These are phyloP conservation scores for Centruroides sculpturatus DNA, from an alignment of 1,140 invertebrate species.

Conservation along the genomic window DNA sequence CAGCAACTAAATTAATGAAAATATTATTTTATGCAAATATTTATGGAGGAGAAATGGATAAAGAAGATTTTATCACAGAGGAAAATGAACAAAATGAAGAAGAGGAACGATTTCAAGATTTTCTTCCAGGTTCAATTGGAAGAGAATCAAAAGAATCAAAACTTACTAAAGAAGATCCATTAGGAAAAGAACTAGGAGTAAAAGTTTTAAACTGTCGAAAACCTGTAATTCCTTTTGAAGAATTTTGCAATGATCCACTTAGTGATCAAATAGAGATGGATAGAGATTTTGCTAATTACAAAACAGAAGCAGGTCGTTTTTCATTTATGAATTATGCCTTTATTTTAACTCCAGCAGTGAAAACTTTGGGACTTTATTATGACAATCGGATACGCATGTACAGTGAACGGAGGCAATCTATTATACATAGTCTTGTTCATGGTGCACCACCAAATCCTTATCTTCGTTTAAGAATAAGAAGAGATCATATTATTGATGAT, in stretches of 20 bases:
- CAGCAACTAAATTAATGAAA: constrained; percentile 39
- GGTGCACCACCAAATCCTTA: constrained; percentile 70
- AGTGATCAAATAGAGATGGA: constrained; percentile 87
- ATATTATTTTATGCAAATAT: constrained; percentile 82
- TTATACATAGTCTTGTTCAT: constrained; percentile 56
- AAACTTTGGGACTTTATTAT: constrained; percentile 77
- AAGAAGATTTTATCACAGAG: constrained; percentile 32
- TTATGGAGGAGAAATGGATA: constrained; percentile 61
- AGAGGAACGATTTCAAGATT: constrained; percentile 24
- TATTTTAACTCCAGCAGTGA: constrained; percentile 80
- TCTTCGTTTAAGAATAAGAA: constrained; percentile 57
- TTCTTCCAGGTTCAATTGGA: constrained; percentile 25
- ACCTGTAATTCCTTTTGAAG: constrained; percentile 65
- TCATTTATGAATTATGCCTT: constrained; percentile 85
- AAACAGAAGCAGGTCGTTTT: constrained; percentile 48
- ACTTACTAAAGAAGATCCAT: constrained; percentile 27
- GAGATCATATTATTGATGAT: constrained; percentile 80
- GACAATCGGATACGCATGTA: constrained; percentile 92
- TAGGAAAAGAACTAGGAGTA: constrained; percentile 45
- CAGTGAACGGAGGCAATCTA: constrained; percentile 65
- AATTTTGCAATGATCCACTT: constrained; percentile 85
- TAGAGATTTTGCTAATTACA: constrained; percentile 78
- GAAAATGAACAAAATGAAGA: constrained; percentile 24
- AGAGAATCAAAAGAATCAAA: constrained; percentile 18
- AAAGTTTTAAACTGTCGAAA: constrained; percentile 61